Evolutionary conservation across 2,113 vertebrate species (phyloP).

Genomic region (Natator depressus): DNA sequence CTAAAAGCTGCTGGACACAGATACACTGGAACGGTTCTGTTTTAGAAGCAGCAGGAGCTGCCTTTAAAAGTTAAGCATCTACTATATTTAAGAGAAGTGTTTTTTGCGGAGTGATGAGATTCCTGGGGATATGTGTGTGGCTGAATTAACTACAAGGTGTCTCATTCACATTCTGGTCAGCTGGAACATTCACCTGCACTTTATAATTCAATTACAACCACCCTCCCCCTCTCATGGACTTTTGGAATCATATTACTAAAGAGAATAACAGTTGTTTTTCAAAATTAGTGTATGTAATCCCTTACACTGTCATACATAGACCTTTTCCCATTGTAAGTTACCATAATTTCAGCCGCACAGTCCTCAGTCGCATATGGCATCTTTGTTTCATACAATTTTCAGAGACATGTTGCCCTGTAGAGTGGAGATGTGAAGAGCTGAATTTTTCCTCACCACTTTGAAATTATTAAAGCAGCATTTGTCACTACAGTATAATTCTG

Average conservation of each 20-base stretch:
- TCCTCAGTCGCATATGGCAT: not conserved
- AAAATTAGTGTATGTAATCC: rapidly evolving
- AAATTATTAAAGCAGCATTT: not conserved
- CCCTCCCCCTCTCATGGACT: not conserved
- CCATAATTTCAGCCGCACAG: not conserved
- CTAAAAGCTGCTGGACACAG: not conserved
- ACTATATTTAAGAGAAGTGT: not conserved
- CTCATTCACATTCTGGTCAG: conserved; percentile 5
- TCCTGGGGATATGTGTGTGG: not conserved
- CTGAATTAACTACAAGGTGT: conserved; percentile 9
- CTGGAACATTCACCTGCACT: not conserved
- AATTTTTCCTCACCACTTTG: conserved; percentile 13
- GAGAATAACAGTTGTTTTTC: not conserved
- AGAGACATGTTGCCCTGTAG: not conserved
- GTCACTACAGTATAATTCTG: not conserved
- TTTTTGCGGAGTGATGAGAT: not conserved
- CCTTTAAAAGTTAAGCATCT: not conserved
- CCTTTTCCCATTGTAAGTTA: not conserved
- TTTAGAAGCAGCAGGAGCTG: not conserved
- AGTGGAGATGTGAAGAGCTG: not conserved
- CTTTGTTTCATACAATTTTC: not conserved
- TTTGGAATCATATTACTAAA: not conserved
- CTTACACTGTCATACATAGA: not conserved
- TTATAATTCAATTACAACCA: conserved; percentile 14
- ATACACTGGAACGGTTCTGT: not conserved